Base-by-base conservation (phyloP, 2,797 vertebrate genomes). In the Miichthys miiuy region DNA sequence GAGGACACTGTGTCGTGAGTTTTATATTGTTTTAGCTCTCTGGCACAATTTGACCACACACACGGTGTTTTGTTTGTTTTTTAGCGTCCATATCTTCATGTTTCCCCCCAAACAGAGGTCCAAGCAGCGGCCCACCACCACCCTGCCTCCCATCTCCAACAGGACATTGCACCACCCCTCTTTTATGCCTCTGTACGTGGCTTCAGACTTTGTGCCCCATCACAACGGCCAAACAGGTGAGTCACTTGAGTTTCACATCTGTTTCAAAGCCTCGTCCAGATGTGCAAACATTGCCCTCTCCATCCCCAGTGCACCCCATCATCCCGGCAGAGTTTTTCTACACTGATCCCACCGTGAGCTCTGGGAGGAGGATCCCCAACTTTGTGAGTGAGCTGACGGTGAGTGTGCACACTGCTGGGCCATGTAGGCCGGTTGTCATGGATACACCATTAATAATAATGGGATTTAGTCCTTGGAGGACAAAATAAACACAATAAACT, bases 81-180 rank as follows among this genome's bases (percentile, higher is more conserved):
- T 54, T 6, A 10, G 44, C 12, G 1, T 20, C 10, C 46, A 14
- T 9, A 5, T 25, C 11, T 17, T 4, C 14, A 2, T 44, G 61
- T 65, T 27, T 20, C 18, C 50, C 34, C 51, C 3, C 34, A 38
- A 55, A 4, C 77, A 80, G 85, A 27, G 10, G 0, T 13, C 69
- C 8, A 63, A 72, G 14, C 64, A 38, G 34, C 34, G 34, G 34
- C 1, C 34, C 0, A 47, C 21, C 54, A 0, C 6, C 34, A 63
- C 86, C 12, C 12, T 64, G 67, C 77, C 75, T 4, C 20, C 16
- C 0, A 0, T 63, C 20, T 90, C 82, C 72, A 75, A 0, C 88
- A 87, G 89, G 75, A 91, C 86, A 54, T 68, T 92, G 64, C 56
- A 47, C 12, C 92, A 92, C 55, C 90, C 92, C 2, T 92, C 90